Base-by-base conservation (phyloP, 2,888 invertebrate genomes). In the Hirtodrosophila histrioides region DNA sequence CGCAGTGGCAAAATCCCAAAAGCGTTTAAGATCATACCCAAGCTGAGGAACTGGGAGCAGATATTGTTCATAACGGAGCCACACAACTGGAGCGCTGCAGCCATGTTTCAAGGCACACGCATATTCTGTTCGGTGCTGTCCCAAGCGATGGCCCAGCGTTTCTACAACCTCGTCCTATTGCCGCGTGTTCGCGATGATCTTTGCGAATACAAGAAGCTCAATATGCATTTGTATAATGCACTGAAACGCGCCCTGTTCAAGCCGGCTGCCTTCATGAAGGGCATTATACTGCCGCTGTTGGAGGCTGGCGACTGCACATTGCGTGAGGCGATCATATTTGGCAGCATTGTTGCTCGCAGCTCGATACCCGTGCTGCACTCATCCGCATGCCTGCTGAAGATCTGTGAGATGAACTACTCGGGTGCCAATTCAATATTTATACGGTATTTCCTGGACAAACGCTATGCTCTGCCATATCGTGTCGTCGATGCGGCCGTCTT, bases 241-340 rank as follows among this genome's bases (percentile, higher is more conserved):
- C 90, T 99, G 46, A 94, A 95, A 69, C 98, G 99, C 92, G 94
- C 99, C 0, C 93, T 99, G 0, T 99, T 97, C 91, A 99, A 99
- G 91, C 99, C 99, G 40, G 98, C 96, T 23, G 99, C 97, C 40
- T 99, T 99, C 88, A 99, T 99, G 96, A 99, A 99, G 93, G 99
- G 95, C 41, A 93, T 96, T 75, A 91, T 96, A 46, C 88, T 96
- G 60, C 96, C 96, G 0, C 91, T 96, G 41, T 91, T 96, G 36
- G 95, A 95, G 94, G 95, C 96, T 75, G 98, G 99, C 17, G 97
- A 96, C 72, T 99, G 99, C 88, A 97, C 98, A 0, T 92, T 99
- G 54, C 93, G 99, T 62, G 99, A 99, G 93, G 99, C 99, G 0
- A 96, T 97, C 27, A 98, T 99, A 60, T 93, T 99, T 60, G 97